Base-by-base conservation (phyloP, 2,888 invertebrate species). In the Terebella lapidaria region DNA sequence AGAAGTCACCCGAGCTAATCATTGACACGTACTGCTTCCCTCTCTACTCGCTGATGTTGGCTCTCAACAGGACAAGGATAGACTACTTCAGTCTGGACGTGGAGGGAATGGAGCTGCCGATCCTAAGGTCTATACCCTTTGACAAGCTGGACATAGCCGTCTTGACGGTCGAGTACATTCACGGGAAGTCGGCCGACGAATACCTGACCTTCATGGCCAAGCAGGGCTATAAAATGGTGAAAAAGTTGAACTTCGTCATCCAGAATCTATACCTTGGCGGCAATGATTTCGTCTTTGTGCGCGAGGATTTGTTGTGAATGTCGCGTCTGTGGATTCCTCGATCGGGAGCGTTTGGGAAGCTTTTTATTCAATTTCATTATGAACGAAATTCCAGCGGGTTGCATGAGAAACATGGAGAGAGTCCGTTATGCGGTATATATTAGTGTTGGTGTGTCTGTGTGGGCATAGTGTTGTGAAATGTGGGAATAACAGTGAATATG, bases 21-120 rank as follows among this genome's bases (percentile, higher is more conserved):
- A 10, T 15, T 35, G 42, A 35, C 42, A 15, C 42, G 10, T 25
- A 5, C 76, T 92, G 92, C 81, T 90, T 91, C 77, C 92, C 92
- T 59, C 83, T 92, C 64, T 89, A 88, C 77, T 90, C 91, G 1
- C 84, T 92, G 65, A 83, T 92, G 77, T 81, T 89, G 71, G 91
- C 91, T 53, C 88, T 88, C 66, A 88, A 89, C 74, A 85, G 87
- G 54, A 84, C 87, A 5, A 82, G 81, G 45, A 84, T 90, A 26
- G 86, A 89, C 81, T 87, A 88, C 75, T 83, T 91, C 68, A 86
- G 88, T 74, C 82, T 92, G 64, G 87, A 86, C 63, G 84, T 86
- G 0, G 82, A 81, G 27, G 82, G 85, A 1, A 76, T 78, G 47
- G 85, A 85, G 71, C 72, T 84, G 22, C 78, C 81, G 4, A 86